Evolutionary conservation across 2,888 invertebrate species (phyloP).

Genomic region (Agriopis marginaria): DNA sequence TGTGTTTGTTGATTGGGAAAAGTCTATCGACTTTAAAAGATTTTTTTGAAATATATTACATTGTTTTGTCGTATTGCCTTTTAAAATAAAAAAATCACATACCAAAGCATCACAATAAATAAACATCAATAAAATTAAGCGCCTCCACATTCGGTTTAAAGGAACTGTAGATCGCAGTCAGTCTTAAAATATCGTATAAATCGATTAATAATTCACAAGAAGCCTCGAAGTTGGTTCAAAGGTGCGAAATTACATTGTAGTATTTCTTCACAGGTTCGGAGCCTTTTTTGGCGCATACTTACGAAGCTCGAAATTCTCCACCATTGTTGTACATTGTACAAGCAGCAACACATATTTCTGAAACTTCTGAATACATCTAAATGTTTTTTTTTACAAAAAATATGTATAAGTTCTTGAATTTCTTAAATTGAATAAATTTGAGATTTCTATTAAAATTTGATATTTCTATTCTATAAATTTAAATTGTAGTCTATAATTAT

Average conservation of each 20-base stretch:
- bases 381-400: too few relatives aligned
- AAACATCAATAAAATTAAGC: neutral
- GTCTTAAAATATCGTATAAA: slow-evolving; percentile 2
- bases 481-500: too few relatives aligned
- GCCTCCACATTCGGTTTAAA: neutral
- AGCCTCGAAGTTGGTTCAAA: slow-evolving; percentile 17
- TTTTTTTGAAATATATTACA: too few relatives aligned
- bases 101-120: neutral
- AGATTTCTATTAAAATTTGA: too few relatives aligned
- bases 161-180: neutral
- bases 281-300: slow-evolving; percentile 37
- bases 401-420: too few relatives aligned
- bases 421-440: too few relatives aligned
- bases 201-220: slow-evolving; percentile 12
- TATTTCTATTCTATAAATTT: too few relatives aligned
- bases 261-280: slow-evolving; percentile 28
- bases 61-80: too few relatives aligned
- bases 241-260: slow-evolving; percentile 40
- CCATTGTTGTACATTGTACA: slow-evolving; percentile 56
- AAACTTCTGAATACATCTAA: neutral
- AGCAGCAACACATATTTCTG: neutral
- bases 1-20: too few relatives aligned
- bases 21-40: too few relatives aligned
- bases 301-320: slow-evolving; percentile 45
- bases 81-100: neutral